A percentile compares a stretch with the other conserved stretches of the same genome.
Conservation (phyloP, 1,140 invertebrate species). For the Gryon sp. region DNA sequence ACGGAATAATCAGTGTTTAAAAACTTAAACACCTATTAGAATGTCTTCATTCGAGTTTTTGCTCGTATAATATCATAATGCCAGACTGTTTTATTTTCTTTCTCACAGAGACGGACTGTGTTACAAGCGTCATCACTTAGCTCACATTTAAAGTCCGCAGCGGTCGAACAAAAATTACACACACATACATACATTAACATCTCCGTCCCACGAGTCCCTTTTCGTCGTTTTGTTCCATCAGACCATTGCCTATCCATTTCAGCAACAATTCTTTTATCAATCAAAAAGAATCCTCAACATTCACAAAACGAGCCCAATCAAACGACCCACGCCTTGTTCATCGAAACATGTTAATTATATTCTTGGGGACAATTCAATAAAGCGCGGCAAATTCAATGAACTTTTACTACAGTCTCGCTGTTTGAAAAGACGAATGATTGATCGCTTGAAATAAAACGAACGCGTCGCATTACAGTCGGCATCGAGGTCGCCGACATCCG, state of each 20-base stretch:
- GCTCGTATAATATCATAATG: conserved; percentile 29
- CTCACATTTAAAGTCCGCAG: conserved; percentile 8
- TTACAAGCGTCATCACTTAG: conserved; percentile 22
- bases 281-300: conserved; percentile 30
- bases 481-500: conserved; percentile 43
- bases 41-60: conserved; percentile 19
- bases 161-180: no score
- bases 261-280: conserved; percentile 47
- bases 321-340: conserved; percentile 13
- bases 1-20: conserved; percentile 5
- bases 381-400: conserved; percentile 54
- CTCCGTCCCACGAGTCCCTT: conserved; percentile 12
- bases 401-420: conserved; percentile 32
- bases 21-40: conserved; percentile 25
- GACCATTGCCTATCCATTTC: conserved; percentile 24
- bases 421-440: conserved; percentile 56
- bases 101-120: conserved; percentile 5
- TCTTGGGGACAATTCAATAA: conserved; percentile 50
- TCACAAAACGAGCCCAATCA: conserved; percentile 37
- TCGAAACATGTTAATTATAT: conserved; percentile 47
- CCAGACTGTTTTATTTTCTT: conserved; percentile 21
- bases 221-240: not conserved
- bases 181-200: no score
- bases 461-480: conserved; percentile 37
- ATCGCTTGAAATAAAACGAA: conserved; percentile 54